Evolutionary conservation across 2,113 vertebrate species (phyloP), one percentile per base, ranked within the genome.

Genomic region (Passer montanus): DNA sequence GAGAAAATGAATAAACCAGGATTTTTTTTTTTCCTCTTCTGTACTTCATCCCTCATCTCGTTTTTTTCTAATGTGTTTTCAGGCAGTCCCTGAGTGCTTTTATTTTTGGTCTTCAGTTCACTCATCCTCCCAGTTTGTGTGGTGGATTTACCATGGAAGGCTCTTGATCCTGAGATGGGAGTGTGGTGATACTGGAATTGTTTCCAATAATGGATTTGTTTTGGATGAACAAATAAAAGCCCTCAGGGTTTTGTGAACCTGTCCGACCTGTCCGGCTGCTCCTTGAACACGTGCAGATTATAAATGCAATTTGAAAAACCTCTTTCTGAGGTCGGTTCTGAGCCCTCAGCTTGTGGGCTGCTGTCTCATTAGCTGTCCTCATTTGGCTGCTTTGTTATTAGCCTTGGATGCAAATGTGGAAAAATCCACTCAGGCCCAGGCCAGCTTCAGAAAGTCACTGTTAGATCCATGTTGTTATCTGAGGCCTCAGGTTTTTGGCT

Each of bases 281-380:
- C 2, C 72, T 41, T 30, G 50, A 58, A n/a, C 22, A 3, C 0
- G 0, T 3, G 30, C 19, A 55, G 52, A 39, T 41, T 2, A 2
- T 16, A 30, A 27, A 67, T 87, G 33, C 47, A 8, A 13, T 20
- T 53, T 44, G 23, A 16, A 74, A 63, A 55, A 28, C 8, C 39
- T 60, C 1, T 60, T 59, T 58, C 17, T n/a, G 44, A 60, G 53
- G 74, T 28, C 6, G 16, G 43, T 70, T n/a, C 30, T 37, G 4
- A 49, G 28, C 68, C 64, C 66, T 58, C 63, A 39, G 17, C 35
- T 66, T 9, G 15, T 31, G 66, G 56, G 37, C 7, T 2, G n/a
- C 2, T 81, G 46, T 35, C 74, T 63, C 41, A 8, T 44, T 23
- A 31, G 49, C 28, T 28, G 0, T 63, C 24, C 21, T 60, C 7